phyloP scores from a whole-genome alignment of 2,888 invertebrate genomes.

The Drosophila recens region DNA sequence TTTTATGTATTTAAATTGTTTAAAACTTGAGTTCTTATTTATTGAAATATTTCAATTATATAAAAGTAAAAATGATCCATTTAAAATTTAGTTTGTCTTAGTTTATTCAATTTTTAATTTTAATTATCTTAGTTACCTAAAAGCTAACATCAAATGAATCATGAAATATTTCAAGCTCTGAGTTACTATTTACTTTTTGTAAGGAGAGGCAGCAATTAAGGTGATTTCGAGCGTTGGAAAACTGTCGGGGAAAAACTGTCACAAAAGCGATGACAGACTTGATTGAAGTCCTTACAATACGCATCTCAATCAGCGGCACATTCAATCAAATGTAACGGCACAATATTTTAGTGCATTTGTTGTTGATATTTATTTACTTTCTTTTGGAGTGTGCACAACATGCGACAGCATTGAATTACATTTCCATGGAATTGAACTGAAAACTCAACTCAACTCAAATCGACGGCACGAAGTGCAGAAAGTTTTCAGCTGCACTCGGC shows the following conservation, averaged over 20 bases:
- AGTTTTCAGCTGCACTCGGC: constrained; percentile 59
- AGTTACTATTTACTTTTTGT: not conserved
- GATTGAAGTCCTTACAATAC: constrained; percentile 48
- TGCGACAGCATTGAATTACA: constrained; percentile 69
- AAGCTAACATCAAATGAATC: not conserved
- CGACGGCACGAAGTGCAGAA: constrained; percentile 58
- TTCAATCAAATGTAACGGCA: constrained; percentile 66
- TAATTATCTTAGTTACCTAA: not conserved
- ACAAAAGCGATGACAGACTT: constrained; percentile 41
- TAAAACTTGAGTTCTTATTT: too few relatives aligned
- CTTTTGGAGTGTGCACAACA: constrained; percentile 35
- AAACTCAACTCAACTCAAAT: constrained; percentile 24
- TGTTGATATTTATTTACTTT: constrained; percentile 71
- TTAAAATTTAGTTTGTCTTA: too few relatives aligned
- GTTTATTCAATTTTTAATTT: not conserved
- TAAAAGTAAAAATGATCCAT: too few relatives aligned
- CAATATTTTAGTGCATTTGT: constrained; percentile 57
- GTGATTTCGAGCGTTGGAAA: constrained; percentile 4
- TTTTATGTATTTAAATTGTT: too few relatives aligned
- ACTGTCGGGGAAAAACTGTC: constrained; percentile 17
- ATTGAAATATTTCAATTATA: too few relatives aligned
- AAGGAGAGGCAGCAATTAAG: constrained; percentile 25
- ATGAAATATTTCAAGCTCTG: not conserved
- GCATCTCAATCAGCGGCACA: constrained; percentile 68
- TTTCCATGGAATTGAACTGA: constrained; percentile 54